Percentiles rank a stretch among this genome's conserved stretches.
Evolutionary conservation across 2,797 vertebrate genomes (phyloP).

Genomic region (Pterois miles): DNA sequence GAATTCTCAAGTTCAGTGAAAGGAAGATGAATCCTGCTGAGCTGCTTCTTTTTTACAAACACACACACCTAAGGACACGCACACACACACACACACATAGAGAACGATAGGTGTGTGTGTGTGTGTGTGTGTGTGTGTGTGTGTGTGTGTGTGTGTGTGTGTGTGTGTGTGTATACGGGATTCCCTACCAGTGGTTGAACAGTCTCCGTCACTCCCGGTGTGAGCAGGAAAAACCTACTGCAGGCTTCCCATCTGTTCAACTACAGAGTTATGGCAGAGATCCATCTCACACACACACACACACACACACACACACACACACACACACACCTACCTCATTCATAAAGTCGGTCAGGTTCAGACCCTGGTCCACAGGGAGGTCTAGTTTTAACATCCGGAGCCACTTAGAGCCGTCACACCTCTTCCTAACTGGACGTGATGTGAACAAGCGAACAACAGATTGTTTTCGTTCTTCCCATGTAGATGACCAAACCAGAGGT

Average conservation of each 20-base stretch:
- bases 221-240: slow-evolving; percentile 68
- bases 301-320: slow-evolving; percentile 26
- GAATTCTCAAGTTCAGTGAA: slow-evolving; percentile 13
- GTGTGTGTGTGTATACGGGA: slow-evolving; percentile 1
- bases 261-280: slow-evolving; percentile 56
- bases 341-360: slow-evolving; percentile 48
- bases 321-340: slow-evolving; percentile 36
- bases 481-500: too few relatives aligned
- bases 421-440: too few relatives aligned
- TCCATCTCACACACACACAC: slow-evolving; percentile 43
- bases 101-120: not conserved
- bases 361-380: slow-evolving; percentile 34
- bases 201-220: slow-evolving; percentile 54
- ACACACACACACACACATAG: not conserved
- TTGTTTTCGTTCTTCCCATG: too few relatives aligned
- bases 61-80: not conserved
- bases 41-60: not conserved
- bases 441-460: too few relatives aligned
- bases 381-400: slow-evolving; percentile 15
- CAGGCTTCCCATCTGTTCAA: slow-evolving; percentile 70
- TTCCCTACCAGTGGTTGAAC: slow-evolving; percentile 63
- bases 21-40: slow-evolving; percentile 7
- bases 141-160: not conserved
- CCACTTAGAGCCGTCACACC: not conserved
- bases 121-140: not conserved